Conservation (phyloP, 2,113 vertebrate species). For the Oceanites oceanicus region DNA sequence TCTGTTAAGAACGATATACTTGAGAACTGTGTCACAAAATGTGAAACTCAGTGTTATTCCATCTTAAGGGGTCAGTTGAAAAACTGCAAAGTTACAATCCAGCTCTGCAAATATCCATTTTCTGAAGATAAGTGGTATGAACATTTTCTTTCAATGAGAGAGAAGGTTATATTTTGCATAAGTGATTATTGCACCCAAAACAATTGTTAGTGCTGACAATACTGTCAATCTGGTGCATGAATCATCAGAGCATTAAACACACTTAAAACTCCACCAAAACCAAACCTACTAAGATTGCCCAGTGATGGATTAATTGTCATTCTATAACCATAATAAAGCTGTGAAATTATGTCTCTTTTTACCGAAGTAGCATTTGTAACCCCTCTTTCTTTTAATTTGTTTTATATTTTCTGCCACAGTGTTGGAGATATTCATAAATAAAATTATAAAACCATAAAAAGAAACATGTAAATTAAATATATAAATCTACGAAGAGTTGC, state of each 20-base stretch:
- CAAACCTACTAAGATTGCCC: neutral
- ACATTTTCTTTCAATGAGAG: neutral
- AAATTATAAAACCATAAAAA: constrained; percentile 31
- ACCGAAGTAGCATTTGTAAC: neutral
- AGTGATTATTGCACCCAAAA: neutral
- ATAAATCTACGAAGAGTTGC: constrained; percentile 24
- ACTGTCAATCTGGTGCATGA: neutral
- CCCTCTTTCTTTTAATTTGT: neutral
- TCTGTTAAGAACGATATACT: neutral
- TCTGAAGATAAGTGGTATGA: neutral
- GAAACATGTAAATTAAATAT: constrained; percentile 5
- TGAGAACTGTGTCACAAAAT: neutral
- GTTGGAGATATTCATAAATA: constrained; percentile 39
- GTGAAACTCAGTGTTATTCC: neutral
- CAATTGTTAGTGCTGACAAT: neutral
- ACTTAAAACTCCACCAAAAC: neutral
- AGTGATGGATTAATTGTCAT: neutral
- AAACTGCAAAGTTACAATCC: neutral
- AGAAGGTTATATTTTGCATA: neutral
- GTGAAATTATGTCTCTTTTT: neutral
- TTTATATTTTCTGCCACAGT: constrained; percentile 20
- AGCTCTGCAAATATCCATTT: neutral
- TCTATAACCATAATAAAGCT: constrained; percentile 6
- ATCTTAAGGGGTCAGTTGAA: neutral
- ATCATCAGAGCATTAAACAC: neutral